phyloP scores from a whole-genome alignment of 2,888 invertebrate species.

The Nesidiocoris tenuis region DNA sequence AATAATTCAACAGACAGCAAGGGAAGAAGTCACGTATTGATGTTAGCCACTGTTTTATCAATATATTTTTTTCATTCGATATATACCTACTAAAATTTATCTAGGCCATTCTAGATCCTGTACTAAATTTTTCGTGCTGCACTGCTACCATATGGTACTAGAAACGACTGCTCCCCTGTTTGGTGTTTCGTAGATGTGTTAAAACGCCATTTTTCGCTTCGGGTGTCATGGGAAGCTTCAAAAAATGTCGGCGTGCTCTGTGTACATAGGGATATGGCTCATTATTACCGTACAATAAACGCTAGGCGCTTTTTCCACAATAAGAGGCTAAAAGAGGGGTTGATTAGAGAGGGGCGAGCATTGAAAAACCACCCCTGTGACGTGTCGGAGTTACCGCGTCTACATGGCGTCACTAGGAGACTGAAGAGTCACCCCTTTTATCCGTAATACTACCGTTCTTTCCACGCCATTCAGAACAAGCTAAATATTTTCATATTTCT shows the following conservation, averaged over 20 bases:
- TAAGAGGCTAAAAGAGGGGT: conserved; percentile 1
- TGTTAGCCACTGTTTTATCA: too few species aligned
- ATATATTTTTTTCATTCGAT: too few species aligned
- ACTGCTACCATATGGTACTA: too few species aligned
- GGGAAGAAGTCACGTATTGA: too few species aligned
- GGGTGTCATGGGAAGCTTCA: not conserved
- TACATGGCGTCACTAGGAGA: conserved; percentile 7
- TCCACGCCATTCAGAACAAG: conserved; percentile 10
- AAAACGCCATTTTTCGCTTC: not conserved
- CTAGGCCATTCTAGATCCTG: too few species aligned
- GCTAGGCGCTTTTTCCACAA: conserved; percentile 1
- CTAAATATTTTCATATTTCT: conserved; percentile 39
- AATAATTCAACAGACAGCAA: too few species aligned
- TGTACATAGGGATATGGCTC: not conserved
- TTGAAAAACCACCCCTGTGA: conserved; percentile 15
- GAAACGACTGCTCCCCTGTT: too few species aligned
- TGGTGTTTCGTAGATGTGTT: too few species aligned
- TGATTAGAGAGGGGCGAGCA: conserved; percentile 7
- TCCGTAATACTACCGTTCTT: conserved; percentile 27
- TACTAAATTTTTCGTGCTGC: too few species aligned
- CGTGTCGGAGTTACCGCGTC: conserved; percentile 7
- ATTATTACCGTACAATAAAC: conserved; percentile 13
- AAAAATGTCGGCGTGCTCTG: not conserved
- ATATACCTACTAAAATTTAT: too few species aligned
- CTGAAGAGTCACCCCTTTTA: conserved; percentile 21